These are phyloP conservation scores for Acanthacorydalis orientalis DNA, from an alignment of 2,888 invertebrate genomes.

Conservation along the genomic window DNA sequence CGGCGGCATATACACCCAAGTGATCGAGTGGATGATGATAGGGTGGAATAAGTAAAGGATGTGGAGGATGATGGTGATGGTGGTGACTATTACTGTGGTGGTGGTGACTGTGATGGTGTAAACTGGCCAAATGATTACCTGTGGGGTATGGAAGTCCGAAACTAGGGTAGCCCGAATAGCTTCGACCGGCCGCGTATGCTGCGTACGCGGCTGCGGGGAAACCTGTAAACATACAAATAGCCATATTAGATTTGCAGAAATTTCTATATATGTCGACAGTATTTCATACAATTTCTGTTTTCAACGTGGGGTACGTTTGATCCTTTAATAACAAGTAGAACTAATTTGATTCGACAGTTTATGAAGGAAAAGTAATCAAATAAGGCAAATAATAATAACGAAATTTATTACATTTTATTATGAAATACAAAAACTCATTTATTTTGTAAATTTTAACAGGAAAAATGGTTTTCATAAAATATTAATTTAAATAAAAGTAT, in stretches of 20 bases:
- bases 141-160: constrained; percentile 95
- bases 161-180: constrained; percentile 94
- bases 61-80: constrained; percentile 25
- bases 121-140: constrained; percentile 80
- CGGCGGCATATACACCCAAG: constrained; percentile 38
- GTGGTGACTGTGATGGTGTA: constrained; percentile 44
- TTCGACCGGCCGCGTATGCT: constrained; percentile 90
- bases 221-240: constrained; percentile 36
- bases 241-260: neutral
- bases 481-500: no score
- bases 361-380: neutral
- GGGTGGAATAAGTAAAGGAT: constrained; percentile 39
- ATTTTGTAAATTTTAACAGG: no score
- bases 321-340: no score
- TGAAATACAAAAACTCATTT: no score
- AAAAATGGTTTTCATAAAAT: no score
- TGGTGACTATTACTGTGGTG: constrained; percentile 29
- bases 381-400: no score
- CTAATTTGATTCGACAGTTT: no score
- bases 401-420: no score
- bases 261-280: no score
- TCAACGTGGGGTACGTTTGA: no score
- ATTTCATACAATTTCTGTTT: no score
- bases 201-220: constrained; percentile 91
- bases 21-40: constrained; percentile 37